Conservation (phyloP, 2,888 invertebrate genomes). For the Julus scanicus region DNA sequence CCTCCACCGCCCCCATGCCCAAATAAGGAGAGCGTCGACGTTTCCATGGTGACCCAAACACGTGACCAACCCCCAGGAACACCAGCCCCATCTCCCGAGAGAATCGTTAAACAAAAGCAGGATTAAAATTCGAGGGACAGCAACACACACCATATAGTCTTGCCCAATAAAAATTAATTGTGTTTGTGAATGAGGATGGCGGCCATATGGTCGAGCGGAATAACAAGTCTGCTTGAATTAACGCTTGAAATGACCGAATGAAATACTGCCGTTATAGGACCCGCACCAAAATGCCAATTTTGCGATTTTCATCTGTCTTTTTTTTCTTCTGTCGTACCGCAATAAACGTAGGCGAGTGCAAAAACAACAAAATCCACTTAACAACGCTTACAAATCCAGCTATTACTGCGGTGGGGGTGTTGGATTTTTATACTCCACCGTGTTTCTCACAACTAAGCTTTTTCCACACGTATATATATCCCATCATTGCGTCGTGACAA, state of each 20-base stretch:
- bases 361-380: conserved; percentile 44
- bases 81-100: conserved; percentile 24
- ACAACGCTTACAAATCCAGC: conserved; percentile 43
- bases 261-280: neutral
- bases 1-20: neutral
- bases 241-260: neutral
- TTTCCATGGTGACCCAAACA: neutral
- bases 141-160: neutral
- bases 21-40: neutral
- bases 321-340: neutral
- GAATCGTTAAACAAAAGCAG: neutral
- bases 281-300: neutral
- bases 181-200: neutral
- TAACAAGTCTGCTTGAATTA: neutral
- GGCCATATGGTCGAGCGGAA: neutral
- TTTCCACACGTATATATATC: neutral
- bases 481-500: neutral
- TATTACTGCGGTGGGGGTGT: neutral
- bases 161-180: neutral
- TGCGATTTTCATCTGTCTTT: neutral
- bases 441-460: neutral
- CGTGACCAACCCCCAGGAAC: neutral
- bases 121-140: neutral
- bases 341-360: neutral
- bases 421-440: neutral